phyloP scores from a whole-genome alignment of 2,888 invertebrate genomes.

The Brachynemurus nebulosus region DNA sequence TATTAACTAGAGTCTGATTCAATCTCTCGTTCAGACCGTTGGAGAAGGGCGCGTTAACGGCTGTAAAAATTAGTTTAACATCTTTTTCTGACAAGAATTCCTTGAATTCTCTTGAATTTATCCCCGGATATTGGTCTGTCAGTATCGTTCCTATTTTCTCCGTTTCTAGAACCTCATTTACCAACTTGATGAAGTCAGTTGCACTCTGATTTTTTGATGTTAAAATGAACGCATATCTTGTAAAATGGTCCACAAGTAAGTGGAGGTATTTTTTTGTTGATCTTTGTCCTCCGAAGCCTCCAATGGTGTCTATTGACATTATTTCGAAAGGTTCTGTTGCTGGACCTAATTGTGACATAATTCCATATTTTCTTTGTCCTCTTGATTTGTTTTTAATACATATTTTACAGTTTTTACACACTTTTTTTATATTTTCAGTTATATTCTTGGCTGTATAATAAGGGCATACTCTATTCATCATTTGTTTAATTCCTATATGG shows the following conservation, averaged over 20 bases:
- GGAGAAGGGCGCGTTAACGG: constrained; percentile 14
- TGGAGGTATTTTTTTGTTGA: constrained; percentile 23
- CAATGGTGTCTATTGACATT: constrained; percentile 22
- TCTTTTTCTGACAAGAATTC: constrained; percentile 18
- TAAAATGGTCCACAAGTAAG: constrained; percentile 21
- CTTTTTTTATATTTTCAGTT: background rate
- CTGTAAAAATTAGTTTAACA: constrained; percentile 14
- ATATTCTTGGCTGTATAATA: constrained; percentile 1
- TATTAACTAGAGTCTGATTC: constrained; percentile 6
- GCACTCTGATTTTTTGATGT: constrained; percentile 20
- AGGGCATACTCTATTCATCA: constrained; percentile 2
- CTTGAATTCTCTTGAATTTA: constrained; percentile 24
- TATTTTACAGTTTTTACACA: constrained; percentile 13
- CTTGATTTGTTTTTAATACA: constrained; percentile 22
- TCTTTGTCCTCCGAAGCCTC: constrained; percentile 19
- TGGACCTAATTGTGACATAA: constrained; percentile 21
- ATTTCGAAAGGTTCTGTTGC: constrained; percentile 21
- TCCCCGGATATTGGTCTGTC: constrained; percentile 23
- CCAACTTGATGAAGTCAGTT: constrained; percentile 20
- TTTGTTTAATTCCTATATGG: constrained; percentile 5
- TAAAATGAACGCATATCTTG: constrained; percentile 19
- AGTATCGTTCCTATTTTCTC: constrained; percentile 20
- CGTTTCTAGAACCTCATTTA: constrained; percentile 13
- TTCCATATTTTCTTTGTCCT: constrained; percentile 15
- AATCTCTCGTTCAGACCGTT: constrained; percentile 13